phyloP scores from a whole-genome alignment of 1,140 invertebrate genomes.

The Bombus waltoni region DNA sequence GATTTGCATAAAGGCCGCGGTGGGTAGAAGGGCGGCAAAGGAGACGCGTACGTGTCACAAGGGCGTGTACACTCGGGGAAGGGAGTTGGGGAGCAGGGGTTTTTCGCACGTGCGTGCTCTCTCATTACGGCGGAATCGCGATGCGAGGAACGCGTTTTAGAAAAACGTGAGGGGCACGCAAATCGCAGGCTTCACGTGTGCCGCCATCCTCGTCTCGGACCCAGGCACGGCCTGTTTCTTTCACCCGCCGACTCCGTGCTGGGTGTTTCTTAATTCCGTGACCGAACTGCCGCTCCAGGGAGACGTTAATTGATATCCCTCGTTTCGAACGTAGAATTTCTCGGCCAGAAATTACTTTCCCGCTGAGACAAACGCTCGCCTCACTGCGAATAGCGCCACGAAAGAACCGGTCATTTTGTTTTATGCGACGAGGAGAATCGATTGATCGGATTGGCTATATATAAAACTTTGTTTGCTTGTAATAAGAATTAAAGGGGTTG shows the following conservation, averaged over 20 bases:
- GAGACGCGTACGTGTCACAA: conserved; percentile 22
- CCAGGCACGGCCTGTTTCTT: conserved; percentile 17
- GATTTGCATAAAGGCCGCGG: conserved; percentile 74
- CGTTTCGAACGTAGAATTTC: not conserved
- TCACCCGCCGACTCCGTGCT: not conserved
- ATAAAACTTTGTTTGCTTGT: too few relatives aligned
- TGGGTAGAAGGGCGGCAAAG: not conserved
- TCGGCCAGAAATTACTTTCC: not conserved
- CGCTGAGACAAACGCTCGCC: too few relatives aligned
- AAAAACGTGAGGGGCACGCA: conserved; percentile 79
- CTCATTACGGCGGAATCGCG: conserved; percentile 77
- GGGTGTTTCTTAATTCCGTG: conserved; percentile 38
- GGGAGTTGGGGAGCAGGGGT: conserved; percentile 45
- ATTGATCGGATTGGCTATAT: not conserved
- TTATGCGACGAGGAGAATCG: not conserved
- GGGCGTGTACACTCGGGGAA: not conserved
- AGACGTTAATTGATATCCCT: conserved; percentile 44
- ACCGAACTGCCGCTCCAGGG: not conserved
- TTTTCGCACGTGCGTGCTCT: conserved; percentile 75
- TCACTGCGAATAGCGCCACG: not conserved
- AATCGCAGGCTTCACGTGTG: conserved; percentile 70
- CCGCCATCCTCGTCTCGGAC: conserved; percentile 7
- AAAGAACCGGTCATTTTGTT: not conserved
- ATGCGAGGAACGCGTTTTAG: conserved; percentile 73
- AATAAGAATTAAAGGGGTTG: too few relatives aligned